Conservation (phyloP, 2,888 invertebrate species). For the Ceramica pisi region DNA sequence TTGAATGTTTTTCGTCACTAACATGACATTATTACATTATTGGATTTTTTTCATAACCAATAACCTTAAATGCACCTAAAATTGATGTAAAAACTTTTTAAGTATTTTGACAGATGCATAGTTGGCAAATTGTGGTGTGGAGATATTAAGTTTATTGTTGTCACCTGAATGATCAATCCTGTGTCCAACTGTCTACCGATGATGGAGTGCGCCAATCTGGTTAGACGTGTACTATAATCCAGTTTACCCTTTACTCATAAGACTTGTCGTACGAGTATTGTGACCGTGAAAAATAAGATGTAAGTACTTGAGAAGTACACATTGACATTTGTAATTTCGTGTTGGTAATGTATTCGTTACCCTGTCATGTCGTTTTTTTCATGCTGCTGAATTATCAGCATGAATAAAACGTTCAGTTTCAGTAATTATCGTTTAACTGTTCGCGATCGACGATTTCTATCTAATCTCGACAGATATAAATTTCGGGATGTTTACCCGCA, state of each 20-base stretch:
- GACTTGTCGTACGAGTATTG: constrained; percentile 61
- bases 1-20: constrained; percentile 56
- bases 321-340: constrained; percentile 36
- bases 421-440: constrained; percentile 20
- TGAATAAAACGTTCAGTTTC: constrained; percentile 21
- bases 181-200: constrained; percentile 40
- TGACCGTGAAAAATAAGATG: constrained; percentile 60
- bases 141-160: constrained; percentile 36
- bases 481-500: constrained; percentile 74
- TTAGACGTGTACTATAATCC: constrained; percentile 56
- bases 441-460: constrained; percentile 43
- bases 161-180: constrained; percentile 31
- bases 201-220: constrained; percentile 54
- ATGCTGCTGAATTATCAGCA: not conserved
- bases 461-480: constrained; percentile 60
- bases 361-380: not conserved
- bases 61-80: constrained; percentile 12
- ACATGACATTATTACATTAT: constrained; percentile 58
- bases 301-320: constrained; percentile 35
- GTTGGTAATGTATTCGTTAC: constrained; percentile 22
- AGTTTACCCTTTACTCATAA: constrained; percentile 50
- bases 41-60: constrained; percentile 40
- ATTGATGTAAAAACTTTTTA: constrained; percentile 5
- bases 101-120: constrained; percentile 9
- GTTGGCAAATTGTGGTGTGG: constrained; percentile 16